A percentile compares a stretch with the other conserved stretches of the same genome.
phyloP scores from a whole-genome alignment of 2,888 invertebrate genomes.

The Eupithecia subfuscata region DNA sequence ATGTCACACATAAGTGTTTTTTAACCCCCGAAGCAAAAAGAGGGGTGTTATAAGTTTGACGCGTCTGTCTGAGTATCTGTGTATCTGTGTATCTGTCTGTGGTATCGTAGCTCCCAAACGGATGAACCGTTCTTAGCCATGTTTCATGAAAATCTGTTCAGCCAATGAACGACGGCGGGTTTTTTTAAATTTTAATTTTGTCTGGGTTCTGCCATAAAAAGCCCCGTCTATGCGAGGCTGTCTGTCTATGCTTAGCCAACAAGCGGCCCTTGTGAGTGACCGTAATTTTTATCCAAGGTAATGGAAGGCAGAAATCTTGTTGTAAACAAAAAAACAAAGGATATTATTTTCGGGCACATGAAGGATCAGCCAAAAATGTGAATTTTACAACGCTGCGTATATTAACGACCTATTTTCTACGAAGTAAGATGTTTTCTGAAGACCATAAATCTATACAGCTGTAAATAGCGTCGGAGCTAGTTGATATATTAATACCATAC shows the following conservation, averaged over 20 bases:
- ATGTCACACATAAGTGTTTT: no score
- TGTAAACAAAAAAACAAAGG: background rate
- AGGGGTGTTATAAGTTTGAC: no score
- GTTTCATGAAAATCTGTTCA: no score
- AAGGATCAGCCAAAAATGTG: conserved; percentile 33
- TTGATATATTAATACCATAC: background rate
- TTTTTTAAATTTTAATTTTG: no score
- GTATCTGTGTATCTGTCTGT: no score
- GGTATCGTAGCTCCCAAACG: no score
- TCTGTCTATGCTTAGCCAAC: background rate
- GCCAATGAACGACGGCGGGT: no score
- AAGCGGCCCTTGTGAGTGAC: background rate
- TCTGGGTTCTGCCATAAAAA: no score
- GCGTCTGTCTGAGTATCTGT: no score
- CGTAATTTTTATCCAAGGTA: background rate
- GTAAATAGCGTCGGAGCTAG: conserved; percentile 11
- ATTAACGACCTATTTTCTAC: conserved; percentile 42
- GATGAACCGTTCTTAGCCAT: no score
- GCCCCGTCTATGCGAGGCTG: no score
- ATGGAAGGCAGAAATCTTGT: background rate
- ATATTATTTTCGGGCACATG: conserved; percentile 3
- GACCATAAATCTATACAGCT: conserved; percentile 52
- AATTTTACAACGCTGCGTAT: conserved; percentile 39
- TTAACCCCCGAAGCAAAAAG: no score
- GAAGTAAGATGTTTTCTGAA: conserved; percentile 53